phyloP scores from a whole-genome alignment of 2,888 invertebrate species.

The Lithophane socia region DNA sequence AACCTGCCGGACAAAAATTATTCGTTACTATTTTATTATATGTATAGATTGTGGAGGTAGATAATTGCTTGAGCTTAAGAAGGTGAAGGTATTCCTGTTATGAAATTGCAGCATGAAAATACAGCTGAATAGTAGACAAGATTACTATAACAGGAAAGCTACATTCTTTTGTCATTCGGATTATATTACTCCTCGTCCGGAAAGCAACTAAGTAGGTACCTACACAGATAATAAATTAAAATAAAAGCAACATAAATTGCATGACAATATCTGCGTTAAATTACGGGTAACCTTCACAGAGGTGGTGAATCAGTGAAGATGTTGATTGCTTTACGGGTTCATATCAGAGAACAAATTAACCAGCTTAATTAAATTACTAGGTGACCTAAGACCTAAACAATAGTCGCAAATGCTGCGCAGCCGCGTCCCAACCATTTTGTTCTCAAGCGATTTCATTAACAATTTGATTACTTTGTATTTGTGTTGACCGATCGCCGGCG shows the following conservation, averaged over 20 bases:
- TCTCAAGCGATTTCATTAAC: constrained; percentile 76
- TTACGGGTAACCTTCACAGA: not conserved
- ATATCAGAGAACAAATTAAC: not conserved
- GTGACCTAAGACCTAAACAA: not conserved
- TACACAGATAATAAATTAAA: not conserved
- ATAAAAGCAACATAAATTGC: not conserved
- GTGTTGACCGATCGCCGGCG: constrained; percentile 75
- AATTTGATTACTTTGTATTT: constrained; percentile 86
- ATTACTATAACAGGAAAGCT: not conserved
- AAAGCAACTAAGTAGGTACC: not conserved
- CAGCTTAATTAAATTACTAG: not conserved
- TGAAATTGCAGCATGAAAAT: constrained; percentile 1
- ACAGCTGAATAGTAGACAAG: not conserved
- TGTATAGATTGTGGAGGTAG: not conserved
- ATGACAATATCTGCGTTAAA: not conserved
- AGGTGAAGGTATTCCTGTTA: not conserved
- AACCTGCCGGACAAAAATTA: no score
- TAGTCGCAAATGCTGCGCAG: constrained; percentile 4
- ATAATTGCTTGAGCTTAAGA: not conserved
- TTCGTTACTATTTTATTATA: no score
- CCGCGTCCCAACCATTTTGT: constrained; percentile 16
- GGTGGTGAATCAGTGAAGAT: not conserved
- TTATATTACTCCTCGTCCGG: not conserved
- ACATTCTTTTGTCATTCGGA: not conserved
- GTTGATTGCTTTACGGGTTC: not conserved